Evolutionary conservation across 2,888 invertebrate species (phyloP).

Genomic region (Eupithecia exiguata): DNA sequence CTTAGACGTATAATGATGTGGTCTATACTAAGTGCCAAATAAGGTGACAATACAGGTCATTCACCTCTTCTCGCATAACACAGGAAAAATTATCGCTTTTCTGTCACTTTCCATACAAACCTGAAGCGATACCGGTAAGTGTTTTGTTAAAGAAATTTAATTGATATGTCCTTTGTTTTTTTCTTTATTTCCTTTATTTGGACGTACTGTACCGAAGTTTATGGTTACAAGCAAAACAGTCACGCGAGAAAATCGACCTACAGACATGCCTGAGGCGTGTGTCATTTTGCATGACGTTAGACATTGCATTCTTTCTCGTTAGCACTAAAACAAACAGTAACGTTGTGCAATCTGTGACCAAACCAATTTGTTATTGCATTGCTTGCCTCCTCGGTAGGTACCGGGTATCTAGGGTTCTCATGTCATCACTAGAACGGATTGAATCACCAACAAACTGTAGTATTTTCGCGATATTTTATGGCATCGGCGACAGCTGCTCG

Average conservation of each 20-base stretch:
- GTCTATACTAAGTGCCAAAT: no score
- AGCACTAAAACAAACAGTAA: neutral
- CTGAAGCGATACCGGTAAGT: no score
- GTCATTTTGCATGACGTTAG: slow-evolving; percentile 5
- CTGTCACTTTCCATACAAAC: no score
- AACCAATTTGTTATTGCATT: slow-evolving; percentile 8
- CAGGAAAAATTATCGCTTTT: no score
- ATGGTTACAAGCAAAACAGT: neutral
- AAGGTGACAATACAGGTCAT: no score
- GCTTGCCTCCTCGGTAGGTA: neutral
- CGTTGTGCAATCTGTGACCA: neutral
- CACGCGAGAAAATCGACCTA: neutral
- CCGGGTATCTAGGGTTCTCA: neutral
- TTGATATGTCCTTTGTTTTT: no score
- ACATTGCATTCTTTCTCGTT: slow-evolving; percentile 7
- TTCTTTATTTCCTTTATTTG: neutral
- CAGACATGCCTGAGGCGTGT: neutral
- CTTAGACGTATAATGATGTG: no score
- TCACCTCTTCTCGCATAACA: no score
- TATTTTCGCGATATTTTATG: neutral
- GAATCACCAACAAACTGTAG: neutral
- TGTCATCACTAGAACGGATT: neutral
- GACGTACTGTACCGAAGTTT: neutral
- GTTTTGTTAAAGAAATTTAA: no score
- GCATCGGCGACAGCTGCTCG: no score